Conservation (phyloP, 2,797 vertebrate genomes). For the Myripristis murdjan region DNA sequence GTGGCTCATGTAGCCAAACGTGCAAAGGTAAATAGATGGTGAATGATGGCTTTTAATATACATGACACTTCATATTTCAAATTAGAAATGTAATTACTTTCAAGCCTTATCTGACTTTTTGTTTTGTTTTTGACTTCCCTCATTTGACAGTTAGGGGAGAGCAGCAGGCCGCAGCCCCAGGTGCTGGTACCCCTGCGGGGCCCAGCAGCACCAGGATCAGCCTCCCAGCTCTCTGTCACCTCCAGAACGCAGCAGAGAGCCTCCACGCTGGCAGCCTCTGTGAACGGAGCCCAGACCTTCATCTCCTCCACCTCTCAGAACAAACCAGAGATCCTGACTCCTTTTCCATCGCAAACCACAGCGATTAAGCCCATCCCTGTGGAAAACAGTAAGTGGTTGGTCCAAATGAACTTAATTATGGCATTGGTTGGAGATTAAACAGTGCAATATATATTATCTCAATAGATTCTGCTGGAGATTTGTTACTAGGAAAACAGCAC, state of each 20-base stretch:
- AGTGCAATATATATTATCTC: neutral
- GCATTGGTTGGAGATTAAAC: neutral
- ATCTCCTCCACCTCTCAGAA: slow-evolving; percentile 61
- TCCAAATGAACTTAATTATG: neutral
- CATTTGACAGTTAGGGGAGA: slow-evolving; percentile 49
- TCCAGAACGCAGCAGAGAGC: slow-evolving; percentile 73
- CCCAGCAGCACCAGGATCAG: slow-evolving; percentile 47
- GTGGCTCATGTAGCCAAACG: slow-evolving; percentile 80
- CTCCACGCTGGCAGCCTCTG: slow-evolving; percentile 60
- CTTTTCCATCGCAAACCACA: slow-evolving; percentile 7
- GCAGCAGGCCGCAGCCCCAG: slow-evolving; percentile 73
- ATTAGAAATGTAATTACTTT: slow-evolving; percentile 8
- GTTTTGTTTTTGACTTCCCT: neutral
- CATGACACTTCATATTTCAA: no score
- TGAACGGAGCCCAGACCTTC: slow-evolving; percentile 79
- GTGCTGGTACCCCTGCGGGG: slow-evolving; percentile 75
- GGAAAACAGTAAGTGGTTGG: slow-evolving; percentile 73
- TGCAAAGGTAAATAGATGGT: slow-evolving; percentile 72
- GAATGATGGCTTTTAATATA: no score
- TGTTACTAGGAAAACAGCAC: neutral
- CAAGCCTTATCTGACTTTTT: neutral
- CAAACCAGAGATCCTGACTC: slow-evolving; percentile 47
- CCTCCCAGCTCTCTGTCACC: slow-evolving; percentile 14
- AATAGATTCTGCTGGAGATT: neutral
- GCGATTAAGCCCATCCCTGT: slow-evolving; percentile 44